phyloP scores from a whole-genome alignment of 2,797 vertebrate species.

The Hydrophis major region DNA sequence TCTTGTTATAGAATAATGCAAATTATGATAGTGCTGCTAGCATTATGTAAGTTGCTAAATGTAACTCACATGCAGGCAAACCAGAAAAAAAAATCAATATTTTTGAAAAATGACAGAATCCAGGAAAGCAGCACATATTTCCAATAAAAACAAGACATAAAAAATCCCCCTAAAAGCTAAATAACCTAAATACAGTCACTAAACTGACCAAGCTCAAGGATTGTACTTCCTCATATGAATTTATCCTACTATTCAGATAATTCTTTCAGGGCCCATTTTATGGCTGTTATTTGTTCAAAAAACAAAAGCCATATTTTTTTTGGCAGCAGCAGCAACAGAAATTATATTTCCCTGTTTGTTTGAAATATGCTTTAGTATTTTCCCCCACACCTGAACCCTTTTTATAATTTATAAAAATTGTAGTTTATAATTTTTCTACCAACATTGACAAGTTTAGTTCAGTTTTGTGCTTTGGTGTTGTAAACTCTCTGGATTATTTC shows the following conservation, averaged over 20 bases:
- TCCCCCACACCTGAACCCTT: not conserved
- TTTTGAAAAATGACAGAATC: not conserved
- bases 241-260: not conserved
- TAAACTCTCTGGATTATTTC: not conserved
- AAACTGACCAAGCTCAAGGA: not conserved
- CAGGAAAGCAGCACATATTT: not conserved
- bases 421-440: not conserved
- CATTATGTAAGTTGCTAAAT: not conserved
- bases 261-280: not conserved
- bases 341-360: not conserved
- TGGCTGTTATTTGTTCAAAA: not conserved
- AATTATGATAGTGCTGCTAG: not conserved
- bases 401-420: not conserved
- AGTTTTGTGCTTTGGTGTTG: not conserved
- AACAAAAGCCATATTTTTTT: too few relatives aligned
- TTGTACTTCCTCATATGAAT: not conserved
- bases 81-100: not conserved
- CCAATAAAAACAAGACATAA: not conserved
- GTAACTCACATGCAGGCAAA: not conserved
- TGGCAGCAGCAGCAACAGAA: not conserved
- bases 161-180: not conserved
- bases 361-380: not conserved
- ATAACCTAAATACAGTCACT: not conserved
- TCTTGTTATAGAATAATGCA: not conserved
- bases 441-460: not conserved